Evolutionary conservation across 92 coral and sea anemone species (phyloP).

Genomic region (Porites evermanni): DNA sequence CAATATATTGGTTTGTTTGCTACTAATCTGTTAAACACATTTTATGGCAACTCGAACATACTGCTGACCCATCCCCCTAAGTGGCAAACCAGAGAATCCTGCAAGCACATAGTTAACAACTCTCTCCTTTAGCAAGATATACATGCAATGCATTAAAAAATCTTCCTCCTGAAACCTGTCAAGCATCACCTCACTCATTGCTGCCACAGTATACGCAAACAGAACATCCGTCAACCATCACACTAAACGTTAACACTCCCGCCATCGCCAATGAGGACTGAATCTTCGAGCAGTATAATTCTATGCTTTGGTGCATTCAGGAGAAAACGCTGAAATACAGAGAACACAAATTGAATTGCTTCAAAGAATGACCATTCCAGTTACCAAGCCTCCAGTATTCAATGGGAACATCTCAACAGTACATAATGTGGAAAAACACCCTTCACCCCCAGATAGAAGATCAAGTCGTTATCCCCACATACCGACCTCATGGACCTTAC

Average conservation of each 20-base stretch:
- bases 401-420: slow-evolving; percentile 58
- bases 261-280: slow-evolving; percentile 9
- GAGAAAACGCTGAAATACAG: slow-evolving; percentile 29
- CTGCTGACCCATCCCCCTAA: too few species aligned
- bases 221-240: too few species aligned
- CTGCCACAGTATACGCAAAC: too few species aligned
- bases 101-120: too few species aligned
- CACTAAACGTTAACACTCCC: slow-evolving; percentile 35
- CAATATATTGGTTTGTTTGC: too few species aligned
- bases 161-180: too few species aligned
- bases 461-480: slow-evolving; percentile 52
- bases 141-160: too few species aligned
- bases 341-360: slow-evolving; percentile 43
- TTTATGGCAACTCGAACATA: too few species aligned
- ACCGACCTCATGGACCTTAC: neutral
- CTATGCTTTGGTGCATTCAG: slow-evolving; percentile 19
- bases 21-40: too few species aligned
- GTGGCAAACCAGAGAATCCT: too few species aligned
- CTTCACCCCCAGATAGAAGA: slow-evolving; percentile 68
- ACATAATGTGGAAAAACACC: slow-evolving; percentile 66
- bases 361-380: slow-evolving; percentile 51
- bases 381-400: slow-evolving; percentile 49
- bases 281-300: neutral
- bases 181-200: too few species aligned
- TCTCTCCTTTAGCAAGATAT: too few species aligned